These are phyloP conservation scores for Alces alces DNA, from an alignment of 2,113 vertebrate genomes.

Conservation along the genomic window DNA sequence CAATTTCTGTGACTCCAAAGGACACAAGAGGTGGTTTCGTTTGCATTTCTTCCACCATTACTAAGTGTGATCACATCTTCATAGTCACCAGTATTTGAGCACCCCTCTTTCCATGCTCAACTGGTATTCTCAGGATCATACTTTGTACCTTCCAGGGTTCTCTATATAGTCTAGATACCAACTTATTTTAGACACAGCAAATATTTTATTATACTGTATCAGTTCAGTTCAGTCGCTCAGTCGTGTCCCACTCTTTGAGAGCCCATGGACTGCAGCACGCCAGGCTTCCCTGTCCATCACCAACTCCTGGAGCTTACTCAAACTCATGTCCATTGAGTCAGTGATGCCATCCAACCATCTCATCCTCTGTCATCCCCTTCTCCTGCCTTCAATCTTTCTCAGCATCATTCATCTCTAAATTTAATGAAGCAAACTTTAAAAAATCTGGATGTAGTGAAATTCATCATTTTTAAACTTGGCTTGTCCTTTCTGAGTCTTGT, in stretches of 20 bases:
- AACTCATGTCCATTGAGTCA: background rate
- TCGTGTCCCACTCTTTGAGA: background rate
- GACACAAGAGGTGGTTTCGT: background rate
- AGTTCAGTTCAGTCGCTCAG: background rate
- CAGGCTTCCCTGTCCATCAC: background rate
- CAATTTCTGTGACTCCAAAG: background rate
- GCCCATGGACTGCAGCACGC: accelerated
- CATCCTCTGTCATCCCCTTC: background rate
- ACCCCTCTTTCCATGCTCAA: background rate
- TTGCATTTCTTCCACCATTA: background rate
- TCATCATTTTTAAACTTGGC: background rate
- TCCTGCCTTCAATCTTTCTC: background rate
- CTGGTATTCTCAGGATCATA: background rate
- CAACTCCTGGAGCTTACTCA: background rate
- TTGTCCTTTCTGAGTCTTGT: background rate
- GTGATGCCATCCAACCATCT: background rate
- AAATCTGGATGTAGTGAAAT: background rate
- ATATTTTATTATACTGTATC: background rate
- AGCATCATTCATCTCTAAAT: background rate
- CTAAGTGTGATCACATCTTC: background rate
- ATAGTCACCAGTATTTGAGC: background rate
- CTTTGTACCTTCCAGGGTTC: background rate
- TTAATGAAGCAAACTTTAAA: background rate
- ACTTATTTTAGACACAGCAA: background rate
- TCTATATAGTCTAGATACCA: background rate